Evolutionary conservation across 2,888 invertebrate species (phyloP), one percentile per base, ranked within the genome.

Genomic region (Danaus chrysippus): DNA sequence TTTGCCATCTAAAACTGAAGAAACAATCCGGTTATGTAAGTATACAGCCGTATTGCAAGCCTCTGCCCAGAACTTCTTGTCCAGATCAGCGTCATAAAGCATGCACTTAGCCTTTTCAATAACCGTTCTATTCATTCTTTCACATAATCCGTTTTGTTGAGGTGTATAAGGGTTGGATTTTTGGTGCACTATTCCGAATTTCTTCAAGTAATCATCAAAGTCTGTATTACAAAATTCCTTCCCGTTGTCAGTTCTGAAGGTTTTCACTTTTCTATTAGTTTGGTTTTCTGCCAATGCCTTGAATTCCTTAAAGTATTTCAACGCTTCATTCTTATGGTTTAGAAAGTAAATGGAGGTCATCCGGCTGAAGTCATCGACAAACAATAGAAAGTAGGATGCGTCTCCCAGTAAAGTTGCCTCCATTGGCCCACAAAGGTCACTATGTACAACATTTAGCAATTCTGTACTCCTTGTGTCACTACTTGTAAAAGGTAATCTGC

Each of bases 251-350:
- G 55, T 64, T 58, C 58, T 54, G 13, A 66, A 41, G 34, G 61
- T 62, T 64, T 78, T 76, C 17, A 76, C 72, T 67, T 66, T 72
- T 34, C n/a, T 63, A 13, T 67, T n/a, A 19, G 56, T 70, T 64
- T 76, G 72, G 55, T 74, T 76, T 66, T 74, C 75, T 15, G 71
- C 71, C 54, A 71, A 44, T 23, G 15, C 52, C 63, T 75, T 73
- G 59, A 76, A 79, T 11, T 74, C 59, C 54, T 65, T 63, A 43
- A 69, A 67, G 56, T 54, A 54, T 19, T 64, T 56, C n/a, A 68
- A 60, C 9, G 68, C 72, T 65, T 80, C 74, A 69, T 68, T 67
- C 59, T 78, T 80, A 10, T 62, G 62, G 63, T 73, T 78, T n/a
- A 78, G 17, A 64, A 76, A 72, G 63, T 75, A 76, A 56, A 69